Base-by-base conservation (phyloP, 1,140 invertebrate genomes). In the Calliphora vicina region DNA sequence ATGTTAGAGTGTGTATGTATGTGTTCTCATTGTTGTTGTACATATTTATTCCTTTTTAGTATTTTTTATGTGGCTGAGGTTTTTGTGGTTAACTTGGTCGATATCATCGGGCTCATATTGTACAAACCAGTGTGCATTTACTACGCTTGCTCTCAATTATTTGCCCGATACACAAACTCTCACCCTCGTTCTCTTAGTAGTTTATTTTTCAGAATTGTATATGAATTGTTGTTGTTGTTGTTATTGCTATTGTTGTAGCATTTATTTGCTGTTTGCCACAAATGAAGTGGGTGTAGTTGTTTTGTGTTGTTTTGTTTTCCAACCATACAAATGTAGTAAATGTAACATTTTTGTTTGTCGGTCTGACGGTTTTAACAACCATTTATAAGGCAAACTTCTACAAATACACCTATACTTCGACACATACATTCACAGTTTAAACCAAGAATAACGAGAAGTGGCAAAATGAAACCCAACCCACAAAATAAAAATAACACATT, bases 241-340 rank as follows among this genome's bases (percentile, higher is more conserved):
- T n/a, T 17, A 15, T 17, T 57, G 50, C n/a, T 57, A 15, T 6
- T 57, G 15, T 57, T 57, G 15, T 57, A 57, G 50, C 15, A 57
- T 23, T 67, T 20, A 25, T 67, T 67, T 67, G 57, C n/a, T 67
- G 45, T 67, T 67, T 20, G 61, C 20, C 61, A 67, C 61, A 67
- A 67, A 67, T 67, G 61, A 67, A 67, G 61, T 78, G 74, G 74
- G 35, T 42, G 74, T 43, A 43, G 74, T 42, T 78, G n/a, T 45
- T 43, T 35, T 78, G 74, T 15, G 10, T 76, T 76, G n/a, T 42
- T 76, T 13, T 4, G 27, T 20, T 23, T 23, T 25, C 9, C 17
- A 78, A 20, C 27, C 72, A 74, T 35, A 35, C 27, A 27, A 74
- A n/a, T 74, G 72, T 74, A 27, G 29, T 73, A 57, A 67, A 67